Percentiles rank a stretch among this genome's conserved stretches.
phyloP scores from a whole-genome alignment of 1,140 invertebrate species.

The Thalassaphorura encarpata region DNA sequence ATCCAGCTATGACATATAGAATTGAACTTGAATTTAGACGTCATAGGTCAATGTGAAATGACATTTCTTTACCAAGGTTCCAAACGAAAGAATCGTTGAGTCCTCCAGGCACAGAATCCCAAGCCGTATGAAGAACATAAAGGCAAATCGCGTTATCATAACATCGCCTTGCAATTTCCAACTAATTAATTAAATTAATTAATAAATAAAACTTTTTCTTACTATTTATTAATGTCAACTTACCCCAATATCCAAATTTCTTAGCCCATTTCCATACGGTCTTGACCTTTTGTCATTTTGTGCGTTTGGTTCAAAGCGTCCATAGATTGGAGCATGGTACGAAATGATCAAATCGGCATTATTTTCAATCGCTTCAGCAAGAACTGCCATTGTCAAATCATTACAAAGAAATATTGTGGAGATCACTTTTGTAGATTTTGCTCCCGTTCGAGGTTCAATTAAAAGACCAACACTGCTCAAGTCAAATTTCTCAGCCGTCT shows the following conservation, averaged over 20 bases:
- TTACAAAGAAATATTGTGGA: constrained; percentile 74
- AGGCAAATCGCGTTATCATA: too few relatives aligned
- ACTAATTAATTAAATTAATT: too few relatives aligned
- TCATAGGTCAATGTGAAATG: too few relatives aligned
- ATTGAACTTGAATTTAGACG: too few relatives aligned
- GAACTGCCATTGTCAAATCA: constrained; percentile 79
- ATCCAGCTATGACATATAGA: too few relatives aligned
- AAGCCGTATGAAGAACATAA: constrained; percentile 73
- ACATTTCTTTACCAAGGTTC: too few relatives aligned
- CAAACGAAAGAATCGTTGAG: constrained; percentile 80
- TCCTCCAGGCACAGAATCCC: constrained; percentile 71
- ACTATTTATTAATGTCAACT: constrained; percentile 68
- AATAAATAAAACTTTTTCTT: constrained; percentile 75
- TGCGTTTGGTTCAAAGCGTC: constrained; percentile 55
- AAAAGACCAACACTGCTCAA: constrained; percentile 91
- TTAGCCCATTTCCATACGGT: too few relatives aligned
- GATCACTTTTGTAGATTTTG: constrained; percentile 40
- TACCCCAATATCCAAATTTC: too few relatives aligned
- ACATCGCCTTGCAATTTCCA: too few relatives aligned
- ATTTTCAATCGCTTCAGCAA: constrained; percentile 63
- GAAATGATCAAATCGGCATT: constrained; percentile 71
- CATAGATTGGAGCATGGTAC: constrained; percentile 94
- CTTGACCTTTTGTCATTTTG: constrained; percentile 38
- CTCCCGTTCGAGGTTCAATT: constrained; percentile 50
- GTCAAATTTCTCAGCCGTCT: constrained; percentile 58